Evolutionary conservation across 2,797 vertebrate species (phyloP).

Genomic region (Meda fulgida): DNA sequence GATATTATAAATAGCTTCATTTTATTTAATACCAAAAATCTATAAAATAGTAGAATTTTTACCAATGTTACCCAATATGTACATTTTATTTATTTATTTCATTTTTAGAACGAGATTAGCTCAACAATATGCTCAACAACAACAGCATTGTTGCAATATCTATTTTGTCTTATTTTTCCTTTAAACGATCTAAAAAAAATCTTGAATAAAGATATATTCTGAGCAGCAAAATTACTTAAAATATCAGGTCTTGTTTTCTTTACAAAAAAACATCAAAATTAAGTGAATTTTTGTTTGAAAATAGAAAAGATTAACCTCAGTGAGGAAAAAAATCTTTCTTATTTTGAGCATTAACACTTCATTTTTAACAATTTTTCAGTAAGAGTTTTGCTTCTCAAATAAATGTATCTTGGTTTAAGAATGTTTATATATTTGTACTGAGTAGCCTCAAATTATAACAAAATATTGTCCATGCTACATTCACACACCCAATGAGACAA

Average conservation of each 20-base stretch:
- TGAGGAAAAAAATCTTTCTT: background rate
- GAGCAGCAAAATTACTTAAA: too few relatives aligned
- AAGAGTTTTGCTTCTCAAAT: background rate
- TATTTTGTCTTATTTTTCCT: background rate
- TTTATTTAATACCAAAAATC: too few relatives aligned
- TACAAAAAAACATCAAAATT: too few relatives aligned
- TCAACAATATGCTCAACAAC: background rate
- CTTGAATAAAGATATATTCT: too few relatives aligned
- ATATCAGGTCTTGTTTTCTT: too few relatives aligned
- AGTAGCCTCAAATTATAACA: background rate
- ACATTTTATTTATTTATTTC: background rate
- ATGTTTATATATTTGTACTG: background rate
- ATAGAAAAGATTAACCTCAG: too few relatives aligned
- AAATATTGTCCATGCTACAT: background rate
- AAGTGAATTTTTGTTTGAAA: too few relatives aligned
- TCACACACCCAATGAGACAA: background rate
- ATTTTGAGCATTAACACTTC: background rate
- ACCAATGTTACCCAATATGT: background rate
- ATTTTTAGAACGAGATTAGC: background rate
- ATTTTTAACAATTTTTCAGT: background rate
- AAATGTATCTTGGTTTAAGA: background rate
- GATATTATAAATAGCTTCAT: too few relatives aligned
- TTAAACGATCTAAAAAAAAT: too few relatives aligned
- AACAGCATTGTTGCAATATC: background rate
- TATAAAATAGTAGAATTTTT: too few relatives aligned